Conservation (phyloP, 1,140 invertebrate species). For the Propsilocerus akamusi region DNA sequence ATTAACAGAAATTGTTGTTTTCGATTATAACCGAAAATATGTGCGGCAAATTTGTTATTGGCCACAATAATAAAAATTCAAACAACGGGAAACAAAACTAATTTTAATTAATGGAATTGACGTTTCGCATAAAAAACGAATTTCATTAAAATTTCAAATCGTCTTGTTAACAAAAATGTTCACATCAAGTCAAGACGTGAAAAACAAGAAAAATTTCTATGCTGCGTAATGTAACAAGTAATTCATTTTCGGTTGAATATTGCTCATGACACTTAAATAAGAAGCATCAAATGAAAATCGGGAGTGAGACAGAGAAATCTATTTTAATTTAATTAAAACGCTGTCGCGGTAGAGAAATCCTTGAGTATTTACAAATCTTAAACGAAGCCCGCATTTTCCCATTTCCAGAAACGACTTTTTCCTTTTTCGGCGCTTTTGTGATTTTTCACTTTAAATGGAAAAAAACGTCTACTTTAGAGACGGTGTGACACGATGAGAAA, state of each 20-base stretch:
- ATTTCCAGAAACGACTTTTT: not conserved
- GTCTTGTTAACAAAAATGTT: no score
- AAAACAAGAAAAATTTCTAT: not conserved
- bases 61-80: not conserved
- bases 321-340: constrained; percentile 3
- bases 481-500: no score
- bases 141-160: no score
- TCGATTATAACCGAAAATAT: not conserved
- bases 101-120: not conserved
- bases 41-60: not conserved
- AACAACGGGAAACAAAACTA: not conserved
- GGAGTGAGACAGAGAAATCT: not conserved
- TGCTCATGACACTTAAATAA: not conserved
- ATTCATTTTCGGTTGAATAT: not conserved
- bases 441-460: not conserved
- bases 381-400: not conserved
- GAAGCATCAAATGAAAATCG: not conserved
- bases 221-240: not conserved
- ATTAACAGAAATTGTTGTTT: not conserved
- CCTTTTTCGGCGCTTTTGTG: not conserved
- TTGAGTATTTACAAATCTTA: no score
- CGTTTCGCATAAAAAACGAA: no score
- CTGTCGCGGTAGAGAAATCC: not conserved
- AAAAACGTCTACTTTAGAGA: no score
- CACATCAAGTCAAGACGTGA: not conserved